A percentile compares a stretch with the other conserved stretches of the same genome.
Conservation (phyloP, 1,140 invertebrate genomes). For the Pomacea maculata region DNA sequence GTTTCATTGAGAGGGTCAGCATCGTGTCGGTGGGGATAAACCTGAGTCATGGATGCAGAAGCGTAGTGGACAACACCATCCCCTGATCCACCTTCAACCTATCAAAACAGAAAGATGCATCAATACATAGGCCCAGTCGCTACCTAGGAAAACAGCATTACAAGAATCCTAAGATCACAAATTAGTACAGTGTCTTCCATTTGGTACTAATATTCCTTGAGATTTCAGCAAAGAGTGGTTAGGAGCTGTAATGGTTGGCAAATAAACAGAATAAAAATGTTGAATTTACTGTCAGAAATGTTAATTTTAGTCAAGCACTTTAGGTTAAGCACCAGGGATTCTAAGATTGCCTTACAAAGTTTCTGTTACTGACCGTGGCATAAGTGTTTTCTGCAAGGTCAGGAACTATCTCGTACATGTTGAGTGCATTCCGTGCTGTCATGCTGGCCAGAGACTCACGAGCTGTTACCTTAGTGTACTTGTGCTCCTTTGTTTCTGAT, state of each 20-base stretch:
- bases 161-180: too few species aligned
- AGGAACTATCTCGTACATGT: constrained; percentile 48
- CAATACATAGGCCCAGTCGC: too few species aligned
- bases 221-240: too few species aligned
- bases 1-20: constrained; percentile 34
- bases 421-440: constrained; percentile 44
- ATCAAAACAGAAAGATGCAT: not conserved
- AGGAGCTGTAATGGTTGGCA: too few species aligned
- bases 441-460: constrained; percentile 56
- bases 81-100: constrained; percentile 54
- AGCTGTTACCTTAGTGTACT: constrained; percentile 53
- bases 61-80: constrained; percentile 43
- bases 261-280: too few species aligned
- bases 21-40: constrained; percentile 17
- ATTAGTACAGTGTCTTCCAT: too few species aligned
- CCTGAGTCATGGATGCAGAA: not conserved
- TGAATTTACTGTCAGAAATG: too few species aligned
- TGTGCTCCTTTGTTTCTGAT: constrained; percentile 27
- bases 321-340: too few species aligned
- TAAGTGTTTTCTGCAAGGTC: constrained; percentile 50
- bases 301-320: too few species aligned
- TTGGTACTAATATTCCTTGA: too few species aligned
- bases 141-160: too few species aligned
- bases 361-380: constrained; percentile 43
- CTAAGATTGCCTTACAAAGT: too few species aligned